Conservation (phyloP, 2,888 invertebrate genomes). For the Fragum whitleyi region DNA sequence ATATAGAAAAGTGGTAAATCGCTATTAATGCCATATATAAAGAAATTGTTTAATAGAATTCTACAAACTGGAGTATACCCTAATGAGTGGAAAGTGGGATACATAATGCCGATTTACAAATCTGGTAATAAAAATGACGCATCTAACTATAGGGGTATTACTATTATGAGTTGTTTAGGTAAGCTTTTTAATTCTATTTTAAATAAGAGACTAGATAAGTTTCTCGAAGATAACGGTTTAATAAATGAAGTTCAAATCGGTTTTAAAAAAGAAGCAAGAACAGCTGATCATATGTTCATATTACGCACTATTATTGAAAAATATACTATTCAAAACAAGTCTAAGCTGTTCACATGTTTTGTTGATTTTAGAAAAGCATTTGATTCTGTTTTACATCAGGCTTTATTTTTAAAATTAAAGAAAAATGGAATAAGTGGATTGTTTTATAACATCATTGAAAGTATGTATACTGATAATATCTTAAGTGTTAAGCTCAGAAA, state of each 20-base stretch:
- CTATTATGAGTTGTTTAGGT: constrained; percentile 48
- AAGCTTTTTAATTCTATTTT: constrained; percentile 49
- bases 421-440: too few relatives aligned
- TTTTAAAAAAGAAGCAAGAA: constrained; percentile 40
- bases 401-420: too few relatives aligned
- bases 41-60: constrained; percentile 36
- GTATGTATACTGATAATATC: too few relatives aligned
- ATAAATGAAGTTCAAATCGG: constrained; percentile 46
- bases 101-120: constrained; percentile 47
- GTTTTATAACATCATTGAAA: too few relatives aligned
- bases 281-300: constrained; percentile 47
- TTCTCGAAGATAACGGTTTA: constrained; percentile 31
- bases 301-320: constrained; percentile 30
- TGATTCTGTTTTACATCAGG: too few relatives aligned
- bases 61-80: constrained; percentile 40
- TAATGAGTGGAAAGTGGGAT: constrained; percentile 32
- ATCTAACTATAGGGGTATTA: constrained; percentile 51
- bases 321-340: constrained; percentile 3
- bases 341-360: constrained; percentile 42
- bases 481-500: too few relatives aligned
- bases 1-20: too few relatives aligned
- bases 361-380: constrained; percentile 40
- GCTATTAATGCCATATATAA: too few relatives aligned
- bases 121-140: constrained; percentile 21
- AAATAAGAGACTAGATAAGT: constrained; percentile 45